Conservation (phyloP, 2,888 invertebrate species). For the Trichopria drosophilae region DNA sequence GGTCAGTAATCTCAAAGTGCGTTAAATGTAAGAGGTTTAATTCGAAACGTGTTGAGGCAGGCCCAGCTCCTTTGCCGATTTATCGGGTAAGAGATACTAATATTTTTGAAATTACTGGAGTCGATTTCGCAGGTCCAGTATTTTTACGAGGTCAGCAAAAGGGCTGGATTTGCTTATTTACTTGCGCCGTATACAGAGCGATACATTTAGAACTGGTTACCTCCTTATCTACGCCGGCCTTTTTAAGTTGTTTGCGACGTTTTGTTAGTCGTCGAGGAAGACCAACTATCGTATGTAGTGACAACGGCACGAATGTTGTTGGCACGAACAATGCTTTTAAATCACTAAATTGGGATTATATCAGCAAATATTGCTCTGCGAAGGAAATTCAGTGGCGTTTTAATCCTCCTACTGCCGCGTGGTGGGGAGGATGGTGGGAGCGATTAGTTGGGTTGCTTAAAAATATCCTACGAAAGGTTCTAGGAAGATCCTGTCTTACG, state of each 20-base stretch:
- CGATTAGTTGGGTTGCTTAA: constrained; percentile 46
- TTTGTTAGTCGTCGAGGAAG: constrained; percentile 47
- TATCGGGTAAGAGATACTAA: constrained; percentile 36
- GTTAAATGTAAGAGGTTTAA: constrained; percentile 32
- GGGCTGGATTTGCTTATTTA: constrained; percentile 46
- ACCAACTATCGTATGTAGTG: constrained; percentile 44
- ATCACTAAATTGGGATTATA: constrained; percentile 39
- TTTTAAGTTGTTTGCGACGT: constrained; percentile 44
- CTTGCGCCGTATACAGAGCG: constrained; percentile 50
- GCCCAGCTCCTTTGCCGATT: constrained; percentile 40
- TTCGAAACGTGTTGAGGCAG: constrained; percentile 30
- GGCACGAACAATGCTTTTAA: constrained; percentile 39
- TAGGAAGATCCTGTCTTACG: constrained; percentile 45
- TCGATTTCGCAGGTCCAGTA: constrained; percentile 51
- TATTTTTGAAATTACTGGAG: constrained; percentile 41
- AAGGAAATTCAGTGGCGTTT: constrained; percentile 36
- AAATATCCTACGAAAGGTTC: constrained; percentile 50
- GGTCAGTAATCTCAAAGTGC: constrained; percentile 24
- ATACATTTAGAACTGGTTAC: too few species aligned
- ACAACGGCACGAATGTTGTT: constrained; percentile 53
- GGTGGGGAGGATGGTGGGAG: too few species aligned
- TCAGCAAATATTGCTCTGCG: constrained; percentile 21
- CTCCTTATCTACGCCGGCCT: constrained; percentile 37
- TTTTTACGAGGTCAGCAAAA: constrained; percentile 33
- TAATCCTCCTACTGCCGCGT: constrained; percentile 27